Evolutionary conservation across 2,888 invertebrate genomes (phyloP), one percentile per base, ranked within the genome.

Genomic region (Spilosoma lubricipeda): DNA sequence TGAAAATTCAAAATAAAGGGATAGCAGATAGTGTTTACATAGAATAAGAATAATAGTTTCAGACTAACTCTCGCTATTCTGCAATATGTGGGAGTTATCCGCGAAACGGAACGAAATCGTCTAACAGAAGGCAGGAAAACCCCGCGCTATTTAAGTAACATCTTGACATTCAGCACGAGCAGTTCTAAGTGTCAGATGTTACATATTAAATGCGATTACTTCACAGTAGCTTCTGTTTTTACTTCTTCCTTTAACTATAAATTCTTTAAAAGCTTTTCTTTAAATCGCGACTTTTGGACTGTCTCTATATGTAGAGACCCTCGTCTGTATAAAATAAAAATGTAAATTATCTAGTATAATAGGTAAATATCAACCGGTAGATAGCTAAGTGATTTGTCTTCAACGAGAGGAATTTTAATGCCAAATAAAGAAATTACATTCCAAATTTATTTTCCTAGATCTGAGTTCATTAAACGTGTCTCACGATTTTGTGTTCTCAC

Each of bases 381-480:
- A 65, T 78, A 79, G 68, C 64, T 79, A 84, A 75, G 79, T 74
- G 67, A 73, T 67, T 73, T 80, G 67, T 79, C 76, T 27, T 74
- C 69, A 77, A 20, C 71, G 74, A 75, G 76, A 76, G 72, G 72
- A 77, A 77, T 72, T 79, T 83, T 82, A 84, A 84, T 84, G 84
- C 82, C 80, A 85, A 85, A 82, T 83, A 78, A 76, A 67, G 73
- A 82, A 71, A 67, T 45, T 67, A 83, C 82, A 82, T 80, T 84
- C 80, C 85, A 84, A 80, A 83, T 84, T 80, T 84, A 66, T 77
- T 75, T 77, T 77, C 73, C 36, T 75, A 74, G 59, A 76, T n/a
- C 68, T 65, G 71, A 67, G 67, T 69, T 74, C 23, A 63, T 70
- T 59, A 48, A 15, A 13, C 67, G 67, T 63, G 45, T 70, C 23